Percentiles rank a stretch among this genome's conserved stretches.
phyloP scores from a whole-genome alignment of 2,113 vertebrate species.

The Corythornis madagascariensis region DNA sequence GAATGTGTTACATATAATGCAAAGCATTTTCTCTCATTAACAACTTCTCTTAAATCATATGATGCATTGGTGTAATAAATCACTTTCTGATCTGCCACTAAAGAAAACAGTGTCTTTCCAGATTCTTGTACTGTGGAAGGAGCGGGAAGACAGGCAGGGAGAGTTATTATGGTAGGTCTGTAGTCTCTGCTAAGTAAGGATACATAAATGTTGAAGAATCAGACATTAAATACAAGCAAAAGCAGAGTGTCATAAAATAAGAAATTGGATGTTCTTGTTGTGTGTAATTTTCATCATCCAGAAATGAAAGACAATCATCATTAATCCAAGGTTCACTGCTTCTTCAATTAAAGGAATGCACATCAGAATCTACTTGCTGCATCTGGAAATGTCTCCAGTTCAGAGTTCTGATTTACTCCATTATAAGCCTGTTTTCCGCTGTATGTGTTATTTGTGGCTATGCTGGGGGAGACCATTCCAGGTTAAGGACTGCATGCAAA shows the following conservation, averaged over 20 bases:
- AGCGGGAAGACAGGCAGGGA: accelerated
- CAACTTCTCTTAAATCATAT: neutral
- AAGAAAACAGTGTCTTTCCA: neutral
- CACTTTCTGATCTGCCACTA: neutral
- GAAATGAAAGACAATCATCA: neutral
- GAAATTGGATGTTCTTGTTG: neutral
- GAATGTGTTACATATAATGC: neutral
- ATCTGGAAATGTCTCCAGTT: neutral
- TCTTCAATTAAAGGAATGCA: neutral
- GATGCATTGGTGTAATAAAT: neutral
- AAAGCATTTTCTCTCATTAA: neutral
- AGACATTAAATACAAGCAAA: neutral
- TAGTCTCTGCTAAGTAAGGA: neutral
- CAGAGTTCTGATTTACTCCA: neutral
- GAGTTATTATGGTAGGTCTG: neutral
- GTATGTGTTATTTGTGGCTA: neutral
- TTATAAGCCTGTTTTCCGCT: neutral
- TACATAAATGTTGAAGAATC: neutral
- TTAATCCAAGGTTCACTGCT: neutral
- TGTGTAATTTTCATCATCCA: neutral
- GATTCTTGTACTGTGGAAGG: neutral
- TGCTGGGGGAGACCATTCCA: neutral
- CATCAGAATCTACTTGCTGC: neutral
- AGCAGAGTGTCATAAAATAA: neutral
- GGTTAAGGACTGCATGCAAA: neutral